Evolutionary conservation across 2,113 vertebrate genomes (phyloP), one percentile per base, ranked within the genome.

Genomic region (Megatriorchis doriae): DNA sequence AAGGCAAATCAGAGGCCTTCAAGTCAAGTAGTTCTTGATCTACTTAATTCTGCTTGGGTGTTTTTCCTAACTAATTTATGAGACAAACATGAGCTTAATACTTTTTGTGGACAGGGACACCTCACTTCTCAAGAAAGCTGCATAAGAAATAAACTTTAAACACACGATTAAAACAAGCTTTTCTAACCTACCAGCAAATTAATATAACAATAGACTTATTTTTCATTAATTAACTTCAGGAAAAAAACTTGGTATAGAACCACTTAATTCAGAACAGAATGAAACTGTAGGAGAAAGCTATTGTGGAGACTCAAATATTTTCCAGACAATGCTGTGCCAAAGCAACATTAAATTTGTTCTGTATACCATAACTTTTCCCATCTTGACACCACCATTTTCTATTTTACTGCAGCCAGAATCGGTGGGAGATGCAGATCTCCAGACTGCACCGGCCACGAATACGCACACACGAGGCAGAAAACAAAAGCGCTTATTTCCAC

Each of bases 401-500:
- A 6, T 11, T 65, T 52, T 25, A 19, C 43, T 2, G 11, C 0
- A 0, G 23, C 10, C 36, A 86, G 11, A 72, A 55, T 1, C 2
- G 7, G 38, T 16, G 61, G 29, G 11, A 48, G 36, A 45, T 1
- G 0, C 6, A 0, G 36, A 0, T 72, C 15, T 48, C 45, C 90
- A 38, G 15, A 50, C 50, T 7, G 34, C 45, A 14, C 26, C 2
- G 43, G 62, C 9, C 32, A 9, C 9, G 0, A 87, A 92, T 34
- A 59, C 17, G 25, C 19, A 67, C 2, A 3, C 2, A 11, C 2
- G 4, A 85, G 40, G 65, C 45, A 63, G 56, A 65, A 77, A 74
- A n/a, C 38, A 89, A 80, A 90, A 48, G 19, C 6, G 26, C 68
- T 81, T 36, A 34, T 40, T 94, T 52, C 40, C 86, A 79, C 70